phyloP scores from a whole-genome alignment of 2,888 invertebrate genomes.

The Athripsodes cinereus region DNA sequence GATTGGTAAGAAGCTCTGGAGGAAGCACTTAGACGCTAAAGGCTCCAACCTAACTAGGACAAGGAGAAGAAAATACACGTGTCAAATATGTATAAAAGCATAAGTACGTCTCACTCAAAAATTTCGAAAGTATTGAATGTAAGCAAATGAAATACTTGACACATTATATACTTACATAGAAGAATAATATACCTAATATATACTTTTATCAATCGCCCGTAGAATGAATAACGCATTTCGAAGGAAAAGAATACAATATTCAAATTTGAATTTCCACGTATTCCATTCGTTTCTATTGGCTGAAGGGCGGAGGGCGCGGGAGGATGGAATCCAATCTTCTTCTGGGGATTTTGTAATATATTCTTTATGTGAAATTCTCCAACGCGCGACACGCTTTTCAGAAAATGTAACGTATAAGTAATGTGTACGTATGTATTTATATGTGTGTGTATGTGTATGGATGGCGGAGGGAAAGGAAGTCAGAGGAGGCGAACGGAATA shows the following conservation, averaged over 20 bases:
- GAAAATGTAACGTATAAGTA: constrained; percentile 1
- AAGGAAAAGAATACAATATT: constrained; percentile 14
- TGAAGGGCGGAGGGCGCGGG: constrained; percentile 10
- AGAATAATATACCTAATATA: no score
- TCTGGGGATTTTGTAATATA: constrained; percentile 20
- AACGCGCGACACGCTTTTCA: constrained; percentile 4
- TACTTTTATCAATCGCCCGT: neutral
- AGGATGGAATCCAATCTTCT: constrained; percentile 26
- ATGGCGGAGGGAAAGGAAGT: no score
- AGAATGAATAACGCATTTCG: neutral
- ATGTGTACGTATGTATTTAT: neutral
- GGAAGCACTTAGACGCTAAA: no score
- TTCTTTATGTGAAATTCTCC: constrained; percentile 10
- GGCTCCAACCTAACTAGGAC: no score
- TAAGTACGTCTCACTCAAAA: no score
- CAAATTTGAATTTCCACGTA: constrained; percentile 19
- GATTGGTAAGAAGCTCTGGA: no score
- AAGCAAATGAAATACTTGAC: no score
- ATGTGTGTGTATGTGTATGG: neutral
- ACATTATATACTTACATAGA: no score
- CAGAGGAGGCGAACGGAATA: no score
- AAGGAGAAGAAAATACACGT: no score
- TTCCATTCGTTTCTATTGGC: constrained; percentile 24
- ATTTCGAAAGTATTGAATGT: no score
- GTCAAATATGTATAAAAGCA: no score